Base-by-base conservation (phyloP, 2,888 invertebrate species). In the Ennomos fuscantarius region DNA sequence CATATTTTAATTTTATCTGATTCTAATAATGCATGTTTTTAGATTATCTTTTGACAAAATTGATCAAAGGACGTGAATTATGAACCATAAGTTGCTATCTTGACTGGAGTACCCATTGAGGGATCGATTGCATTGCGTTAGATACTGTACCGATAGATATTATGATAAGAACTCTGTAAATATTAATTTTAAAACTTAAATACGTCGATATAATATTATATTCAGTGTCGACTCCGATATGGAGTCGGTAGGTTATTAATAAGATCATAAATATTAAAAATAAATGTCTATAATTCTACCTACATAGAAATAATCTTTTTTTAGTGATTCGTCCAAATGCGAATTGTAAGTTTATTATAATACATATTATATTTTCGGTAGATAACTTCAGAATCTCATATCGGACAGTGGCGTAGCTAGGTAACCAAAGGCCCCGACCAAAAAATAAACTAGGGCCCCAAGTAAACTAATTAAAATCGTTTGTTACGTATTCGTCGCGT, bases 71-170 rank as follows among this genome's bases (percentile, higher is more conserved):
- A 24, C 24, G 24, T 24, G 6, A 24, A 24, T 6, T 24, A 24
- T 24, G 6, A 6, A 6, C 24, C 15, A 15, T 15, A 15, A 2
- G 1, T 2, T 24, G 24, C 24, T 24, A 6, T 24, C 6, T 24
- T 24, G 6, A 24, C 24, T 24, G 24, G 24, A 24, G 24, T 24
- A 24, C 24, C 24, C 6, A 6, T 24, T 24, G 24, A 24, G 24
- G 5, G 2, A 24, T 24, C 24, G 34, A 35, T 36, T 31, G 31
- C 31, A 34, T 24, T 43, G 39, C 39, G 15, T 32, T 35, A 49
- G 49, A 55, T 55, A 49, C 32, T n/a, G 24, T 52, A 39, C 36
- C 47, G 43, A 43, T 57, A 39, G 47, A 57, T 57, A 52, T 43
- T 47, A 51, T 41, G 12, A 47, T 50, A 45, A 10, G 31, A 31